These are phyloP conservation scores for Colistium nudipinnis DNA, from an alignment of 2,113 vertebrate genomes.

Conservation along the genomic window DNA sequence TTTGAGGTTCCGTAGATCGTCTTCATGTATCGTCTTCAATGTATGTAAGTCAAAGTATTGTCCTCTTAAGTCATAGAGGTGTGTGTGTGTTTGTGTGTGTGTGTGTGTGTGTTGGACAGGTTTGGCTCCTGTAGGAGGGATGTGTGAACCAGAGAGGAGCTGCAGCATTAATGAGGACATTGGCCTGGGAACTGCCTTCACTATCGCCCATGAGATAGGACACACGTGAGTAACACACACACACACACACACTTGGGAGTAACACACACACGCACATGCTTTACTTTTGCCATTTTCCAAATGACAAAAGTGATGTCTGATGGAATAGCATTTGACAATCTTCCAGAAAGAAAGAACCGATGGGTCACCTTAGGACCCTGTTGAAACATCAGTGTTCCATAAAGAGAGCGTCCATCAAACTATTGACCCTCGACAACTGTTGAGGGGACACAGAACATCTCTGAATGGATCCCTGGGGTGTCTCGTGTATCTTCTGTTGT, in stretches of 20 bases:
- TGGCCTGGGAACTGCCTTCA: slow-evolving; percentile 96
- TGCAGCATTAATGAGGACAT: slow-evolving; percentile 99
- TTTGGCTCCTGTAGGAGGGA: slow-evolving; percentile 94
- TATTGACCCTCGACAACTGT: not conserved
- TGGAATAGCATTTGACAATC: too few species aligned
- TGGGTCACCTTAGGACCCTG: not conserved
- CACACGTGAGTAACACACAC: slow-evolving; percentile 90
- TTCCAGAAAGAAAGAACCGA: too few species aligned
- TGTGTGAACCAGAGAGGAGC: slow-evolving; percentile 97
- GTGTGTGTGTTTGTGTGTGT: not conserved
- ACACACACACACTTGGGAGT: not conserved
- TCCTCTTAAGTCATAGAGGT: not conserved
- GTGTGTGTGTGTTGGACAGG: slow-evolving; percentile 77
- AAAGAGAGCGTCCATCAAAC: not conserved
- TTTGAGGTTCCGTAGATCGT: too few species aligned
- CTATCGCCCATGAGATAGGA: slow-evolving; percentile 98
- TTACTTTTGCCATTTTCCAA: not conserved
- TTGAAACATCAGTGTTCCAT: not conserved
- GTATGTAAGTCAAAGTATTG: too few species aligned
- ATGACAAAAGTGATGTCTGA: too few species aligned
- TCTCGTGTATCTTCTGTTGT: slow-evolving; percentile 22
- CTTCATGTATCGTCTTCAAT: too few species aligned
- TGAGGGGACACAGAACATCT: not conserved
- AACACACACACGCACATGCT: not conserved
- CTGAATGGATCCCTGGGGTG: slow-evolving; percentile 9